Evolutionary conservation across 2,113 vertebrate genomes (phyloP).

Genomic region (Sander lucioperca): DNA sequence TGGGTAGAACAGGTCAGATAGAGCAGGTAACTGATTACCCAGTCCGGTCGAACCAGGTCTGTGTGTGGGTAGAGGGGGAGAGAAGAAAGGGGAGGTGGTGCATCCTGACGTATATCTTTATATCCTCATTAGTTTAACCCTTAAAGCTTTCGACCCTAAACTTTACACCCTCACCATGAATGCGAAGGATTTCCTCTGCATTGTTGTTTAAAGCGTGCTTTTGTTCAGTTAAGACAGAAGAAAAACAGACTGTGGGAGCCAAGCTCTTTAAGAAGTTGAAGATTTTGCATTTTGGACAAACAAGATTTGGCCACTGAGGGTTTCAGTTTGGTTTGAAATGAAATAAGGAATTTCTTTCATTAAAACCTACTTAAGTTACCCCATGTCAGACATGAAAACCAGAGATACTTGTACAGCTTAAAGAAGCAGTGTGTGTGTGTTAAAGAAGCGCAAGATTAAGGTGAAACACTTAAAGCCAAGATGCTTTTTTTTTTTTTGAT

Average conservation of each 20-base stretch:
- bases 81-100: conserved; percentile 36
- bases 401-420: not conserved
- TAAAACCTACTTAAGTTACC: not conserved
- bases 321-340: conserved; percentile 41
- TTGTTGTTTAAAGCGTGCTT: conserved; percentile 55
- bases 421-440: no score
- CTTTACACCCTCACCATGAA: conserved; percentile 65
- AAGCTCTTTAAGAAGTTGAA: conserved; percentile 49
- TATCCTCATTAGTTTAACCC: conserved; percentile 65
- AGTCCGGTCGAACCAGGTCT: conserved; percentile 74
- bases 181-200: conserved; percentile 64
- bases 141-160: conserved; percentile 59
- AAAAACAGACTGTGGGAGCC: conserved; percentile 56
- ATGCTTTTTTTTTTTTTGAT: not conserved
- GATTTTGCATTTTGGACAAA: conserved; percentile 63
- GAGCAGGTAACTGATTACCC: conserved; percentile 84
- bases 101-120: conserved; percentile 44
- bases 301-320: conserved; percentile 56
- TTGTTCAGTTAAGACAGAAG: conserved; percentile 69
- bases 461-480: not conserved
- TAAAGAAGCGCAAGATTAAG: no score
- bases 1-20: conserved; percentile 65
- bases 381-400: not conserved
- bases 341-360: not conserved
- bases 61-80: conserved; percentile 55